These are phyloP conservation scores for Chascanopsetta lugubris DNA, from an alignment of 2,113 vertebrate species.

Conservation along the genomic window DNA sequence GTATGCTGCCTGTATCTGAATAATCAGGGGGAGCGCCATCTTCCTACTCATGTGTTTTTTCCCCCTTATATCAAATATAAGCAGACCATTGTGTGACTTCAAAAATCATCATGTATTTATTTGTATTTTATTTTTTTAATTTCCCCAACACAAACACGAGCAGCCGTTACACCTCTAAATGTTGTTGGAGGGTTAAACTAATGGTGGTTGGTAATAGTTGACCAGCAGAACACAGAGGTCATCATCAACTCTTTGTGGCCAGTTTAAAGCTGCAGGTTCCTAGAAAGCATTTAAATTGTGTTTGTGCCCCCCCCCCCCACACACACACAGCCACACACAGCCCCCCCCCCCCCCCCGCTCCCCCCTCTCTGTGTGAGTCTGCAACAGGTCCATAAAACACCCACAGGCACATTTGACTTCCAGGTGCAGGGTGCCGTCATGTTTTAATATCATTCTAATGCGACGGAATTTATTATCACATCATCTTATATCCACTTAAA, in stretches of 20 bases:
- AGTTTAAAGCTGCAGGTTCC: conserved; percentile 27
- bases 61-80: neutral
- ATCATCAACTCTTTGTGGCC: conserved; percentile 19
- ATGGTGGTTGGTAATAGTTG: conserved; percentile 36
- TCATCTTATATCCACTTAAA: too few relatives aligned
- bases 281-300: conserved; percentile 39
- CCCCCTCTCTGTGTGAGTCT: neutral
- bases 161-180: neutral
- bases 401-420: conserved; percentile 15
- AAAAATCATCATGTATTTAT: too few relatives aligned
- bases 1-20: conserved; percentile 11
- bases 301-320: conserved; percentile 3
- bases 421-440: neutral
- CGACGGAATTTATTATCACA: too few relatives aligned
- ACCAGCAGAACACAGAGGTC: conserved; percentile 24
- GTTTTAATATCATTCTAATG: conserved; percentile 12
- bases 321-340: too few relatives aligned
- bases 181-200: conserved; percentile 11
- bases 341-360: too few relatives aligned
- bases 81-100: too few relatives aligned
- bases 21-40: conserved; percentile 20
- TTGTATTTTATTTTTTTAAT: too few relatives aligned
- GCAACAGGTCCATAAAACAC: conserved; percentile 33
- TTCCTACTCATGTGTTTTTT: conserved; percentile 5
- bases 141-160: too few relatives aligned